Conservation (phyloP, 2,113 vertebrate genomes). For the Suricata suricatta region DNA sequence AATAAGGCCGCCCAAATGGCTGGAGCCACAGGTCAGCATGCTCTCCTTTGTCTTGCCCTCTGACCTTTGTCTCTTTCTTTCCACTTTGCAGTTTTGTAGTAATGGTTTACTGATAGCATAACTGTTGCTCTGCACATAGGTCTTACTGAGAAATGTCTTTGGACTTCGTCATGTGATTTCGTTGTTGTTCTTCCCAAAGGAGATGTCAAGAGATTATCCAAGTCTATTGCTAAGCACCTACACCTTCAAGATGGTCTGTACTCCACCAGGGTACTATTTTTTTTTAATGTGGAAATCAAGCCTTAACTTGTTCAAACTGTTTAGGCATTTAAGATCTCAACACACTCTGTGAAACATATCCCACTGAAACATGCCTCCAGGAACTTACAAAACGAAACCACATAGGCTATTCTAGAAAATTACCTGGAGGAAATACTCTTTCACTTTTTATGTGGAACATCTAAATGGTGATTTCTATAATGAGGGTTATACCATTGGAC, state of each 20-base stretch:
- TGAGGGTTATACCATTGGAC: background rate
- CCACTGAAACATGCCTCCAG: background rate
- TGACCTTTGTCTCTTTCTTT: background rate
- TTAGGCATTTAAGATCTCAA: background rate
- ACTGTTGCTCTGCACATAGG: background rate
- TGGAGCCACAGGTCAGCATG: background rate
- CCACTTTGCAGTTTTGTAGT: background rate
- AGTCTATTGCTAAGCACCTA: background rate
- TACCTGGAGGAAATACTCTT: background rate
- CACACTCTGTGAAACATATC: background rate
- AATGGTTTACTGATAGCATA: background rate
- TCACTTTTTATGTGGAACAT: background rate
- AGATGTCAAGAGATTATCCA: background rate
- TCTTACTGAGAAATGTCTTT: background rate
- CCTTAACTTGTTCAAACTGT: background rate
- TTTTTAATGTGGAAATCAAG: background rate
- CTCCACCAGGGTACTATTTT: background rate
- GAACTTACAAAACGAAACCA: constrained; percentile 8
- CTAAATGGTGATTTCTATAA: background rate
- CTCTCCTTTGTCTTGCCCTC: background rate
- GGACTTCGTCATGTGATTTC: background rate
- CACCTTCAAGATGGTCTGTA: background rate
- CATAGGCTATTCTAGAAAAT: background rate
- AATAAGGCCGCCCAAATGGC: background rate
- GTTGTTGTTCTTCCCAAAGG: background rate